Conservation (phyloP, 2,113 vertebrate genomes). For the Brachirus orientalis region DNA sequence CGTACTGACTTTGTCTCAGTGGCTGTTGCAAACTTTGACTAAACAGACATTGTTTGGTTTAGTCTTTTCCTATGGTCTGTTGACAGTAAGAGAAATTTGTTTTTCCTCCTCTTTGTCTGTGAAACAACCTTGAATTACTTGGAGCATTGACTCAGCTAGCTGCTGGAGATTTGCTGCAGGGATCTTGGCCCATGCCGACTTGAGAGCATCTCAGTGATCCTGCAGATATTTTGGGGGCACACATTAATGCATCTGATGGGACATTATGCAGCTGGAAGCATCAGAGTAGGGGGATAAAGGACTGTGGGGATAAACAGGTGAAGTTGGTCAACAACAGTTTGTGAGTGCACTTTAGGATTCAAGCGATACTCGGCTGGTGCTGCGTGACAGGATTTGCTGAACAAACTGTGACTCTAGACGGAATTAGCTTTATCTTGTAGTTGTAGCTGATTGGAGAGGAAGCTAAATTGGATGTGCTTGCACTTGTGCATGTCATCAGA, state of each 20-base stretch:
- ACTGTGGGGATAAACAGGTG: slow-evolving; percentile 9
- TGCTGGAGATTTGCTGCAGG: slow-evolving; percentile 23
- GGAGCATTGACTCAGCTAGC: slow-evolving; percentile 18
- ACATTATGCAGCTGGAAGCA: slow-evolving; percentile 37
- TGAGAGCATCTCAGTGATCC: slow-evolving; percentile 25
- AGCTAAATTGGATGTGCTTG: not conserved
- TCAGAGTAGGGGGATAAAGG: slow-evolving; percentile 9
- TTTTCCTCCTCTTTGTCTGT: not conserved
- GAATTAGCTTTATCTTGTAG: not conserved
- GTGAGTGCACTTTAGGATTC: not conserved
- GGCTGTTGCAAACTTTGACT: not conserved
- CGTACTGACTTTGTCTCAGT: not conserved
- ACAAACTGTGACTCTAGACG: not conserved
- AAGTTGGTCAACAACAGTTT: slow-evolving; percentile 17
- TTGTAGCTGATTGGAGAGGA: not conserved
- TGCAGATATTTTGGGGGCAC: slow-evolving; percentile 5
- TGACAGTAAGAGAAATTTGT: not conserved
- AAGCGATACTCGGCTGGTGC: slow-evolving; percentile 14
- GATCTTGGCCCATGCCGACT: slow-evolving; percentile 33
- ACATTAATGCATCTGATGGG: slow-evolving; percentile 35
- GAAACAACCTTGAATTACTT: slow-evolving; percentile 8
- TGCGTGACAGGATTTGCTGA: not conserved
- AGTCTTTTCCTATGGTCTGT: not conserved
- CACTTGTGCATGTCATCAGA: slow-evolving; percentile 1
- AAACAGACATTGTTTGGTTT: not conserved